A percentile compares a stretch with the other conserved stretches of the same genome.
Evolutionary conservation across 2,888 invertebrate species (phyloP).

Genomic region (Ditula angustiorana): DNA sequence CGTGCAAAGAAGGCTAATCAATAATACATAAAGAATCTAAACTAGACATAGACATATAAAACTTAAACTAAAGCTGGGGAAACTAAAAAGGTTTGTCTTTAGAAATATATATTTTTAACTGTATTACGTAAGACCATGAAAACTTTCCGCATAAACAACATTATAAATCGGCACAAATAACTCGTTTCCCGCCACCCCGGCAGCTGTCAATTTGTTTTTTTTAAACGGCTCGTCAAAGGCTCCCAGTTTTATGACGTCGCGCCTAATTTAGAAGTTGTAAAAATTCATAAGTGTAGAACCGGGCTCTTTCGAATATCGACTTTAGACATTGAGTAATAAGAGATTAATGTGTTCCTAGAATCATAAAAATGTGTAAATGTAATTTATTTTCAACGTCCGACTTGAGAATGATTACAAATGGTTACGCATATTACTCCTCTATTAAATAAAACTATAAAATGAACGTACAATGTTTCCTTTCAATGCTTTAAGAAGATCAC

Average conservation of each 20-base stretch:
- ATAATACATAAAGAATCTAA: no score
- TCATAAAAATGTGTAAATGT: not conserved
- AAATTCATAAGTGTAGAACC: conserved; percentile 35
- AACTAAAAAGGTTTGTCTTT: no score
- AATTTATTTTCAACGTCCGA: conserved; percentile 28
- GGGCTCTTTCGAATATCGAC: not conserved
- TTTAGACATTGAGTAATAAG: not conserved
- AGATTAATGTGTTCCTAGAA: not conserved
- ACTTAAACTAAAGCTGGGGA: no score
- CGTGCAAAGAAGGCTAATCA: no score
- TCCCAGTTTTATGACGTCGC: conserved; percentile 42
- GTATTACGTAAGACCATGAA: not conserved
- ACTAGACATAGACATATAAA: no score
- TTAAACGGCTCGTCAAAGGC: conserved; percentile 36
- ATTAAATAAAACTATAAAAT: conserved; percentile 28
- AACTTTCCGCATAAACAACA: conserved; percentile 16
- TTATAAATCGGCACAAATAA: no score
- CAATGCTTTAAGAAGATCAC: conserved; percentile 22
- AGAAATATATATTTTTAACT: not conserved
- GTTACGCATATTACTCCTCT: conserved; percentile 30
- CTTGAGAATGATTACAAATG: conserved; percentile 22
- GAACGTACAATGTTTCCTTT: conserved; percentile 35
- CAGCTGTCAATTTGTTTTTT: conserved; percentile 43
- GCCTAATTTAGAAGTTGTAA: conserved; percentile 48
- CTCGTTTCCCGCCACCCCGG: conserved; percentile 32